Base-by-base conservation (phyloP, 2,113 vertebrate genomes). In the Xenopus borealis region DNA sequence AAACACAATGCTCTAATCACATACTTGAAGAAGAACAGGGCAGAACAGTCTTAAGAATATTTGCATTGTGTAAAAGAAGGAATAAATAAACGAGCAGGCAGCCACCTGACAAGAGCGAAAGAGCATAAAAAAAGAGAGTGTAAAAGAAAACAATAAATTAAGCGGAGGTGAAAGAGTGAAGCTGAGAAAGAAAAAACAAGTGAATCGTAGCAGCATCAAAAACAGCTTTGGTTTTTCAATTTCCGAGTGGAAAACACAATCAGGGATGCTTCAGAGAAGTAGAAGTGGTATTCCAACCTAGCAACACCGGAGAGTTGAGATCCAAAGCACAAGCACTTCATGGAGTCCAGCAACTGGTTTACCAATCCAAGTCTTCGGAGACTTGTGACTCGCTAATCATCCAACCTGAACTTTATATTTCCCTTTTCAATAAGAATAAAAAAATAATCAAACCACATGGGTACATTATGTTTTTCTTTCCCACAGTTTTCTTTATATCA, bases 221-320 rank as follows among this genome's bases (percentile, higher is more conserved):
- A 45, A 65, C 72, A 30, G 62, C 72, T 74, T 74, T 66, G 52
- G 72, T 59, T 74, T 74, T 74, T 66, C 63, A 74, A 66, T 74
- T 74, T 74, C 72, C 55, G 66, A 66, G 72, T 66, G 62, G 72
- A 66, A 74, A 74, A 66, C 53, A 74, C 71, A 74, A 74, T 74
- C 72, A 66, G 72, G 66, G 6, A n/a, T 13, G 72, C 63, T 74
- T 66, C 33, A 59, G 57, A 59, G 52, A 58, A 33, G 19, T 45
- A 74, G 63, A 74, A 27, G 63, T 59, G 63, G 57, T 66, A 66
- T 59, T 66, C 40, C 46, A 72, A 17, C 52, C 52, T 66, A 59
- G 59, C 50, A 65, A n/a, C 72, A 53, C 10, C 16, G 57, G 64
- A 63, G 47, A 18, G 33, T 27, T 73, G 30, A 57, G 62, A 66